A percentile compares a stretch with the other conserved stretches of the same genome.
These are phyloP conservation scores for Zoroaster sp. DNA, from an alignment of 53 echinoderm and acorn worm genomes.

Conservation along the genomic window DNA sequence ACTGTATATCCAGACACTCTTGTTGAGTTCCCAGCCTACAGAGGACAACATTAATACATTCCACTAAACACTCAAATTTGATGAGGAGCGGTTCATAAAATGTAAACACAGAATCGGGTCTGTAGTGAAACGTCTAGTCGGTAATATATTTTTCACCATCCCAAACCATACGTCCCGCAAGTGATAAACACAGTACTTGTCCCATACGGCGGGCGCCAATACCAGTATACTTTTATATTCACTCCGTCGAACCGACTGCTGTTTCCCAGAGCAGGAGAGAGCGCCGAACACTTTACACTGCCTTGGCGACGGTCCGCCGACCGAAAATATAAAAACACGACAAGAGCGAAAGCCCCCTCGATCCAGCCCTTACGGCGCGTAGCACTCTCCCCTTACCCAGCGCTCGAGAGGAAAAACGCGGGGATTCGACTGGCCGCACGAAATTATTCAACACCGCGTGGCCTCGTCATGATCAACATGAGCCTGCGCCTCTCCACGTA, in stretches of 20 bases:
- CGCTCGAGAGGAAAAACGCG: background rate
- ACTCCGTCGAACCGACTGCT: background rate
- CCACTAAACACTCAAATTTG: no score
- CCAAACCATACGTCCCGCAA: background rate
- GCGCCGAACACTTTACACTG: background rate
- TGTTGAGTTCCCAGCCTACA: no score
- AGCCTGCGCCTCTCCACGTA: background rate
- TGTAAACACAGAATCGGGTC: background rate
- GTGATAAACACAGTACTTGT: background rate
- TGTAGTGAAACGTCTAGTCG: background rate
- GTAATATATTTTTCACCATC: background rate
- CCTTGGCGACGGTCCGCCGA: background rate
- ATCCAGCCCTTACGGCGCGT: background rate
- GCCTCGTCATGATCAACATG: conserved; percentile 11
- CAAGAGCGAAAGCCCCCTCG: background rate
- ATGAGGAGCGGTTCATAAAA: no score
- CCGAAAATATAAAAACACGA: background rate
- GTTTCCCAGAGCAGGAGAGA: background rate
- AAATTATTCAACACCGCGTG: conserved; percentile 15
- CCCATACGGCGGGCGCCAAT: background rate
- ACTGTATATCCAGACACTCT: no score
- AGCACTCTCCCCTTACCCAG: background rate
- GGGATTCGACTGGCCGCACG: background rate
- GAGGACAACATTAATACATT: no score
- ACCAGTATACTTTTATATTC: background rate